phyloP scores from a whole-genome alignment of 2,113 vertebrate species.

The Lophochroa leadbeateri region DNA sequence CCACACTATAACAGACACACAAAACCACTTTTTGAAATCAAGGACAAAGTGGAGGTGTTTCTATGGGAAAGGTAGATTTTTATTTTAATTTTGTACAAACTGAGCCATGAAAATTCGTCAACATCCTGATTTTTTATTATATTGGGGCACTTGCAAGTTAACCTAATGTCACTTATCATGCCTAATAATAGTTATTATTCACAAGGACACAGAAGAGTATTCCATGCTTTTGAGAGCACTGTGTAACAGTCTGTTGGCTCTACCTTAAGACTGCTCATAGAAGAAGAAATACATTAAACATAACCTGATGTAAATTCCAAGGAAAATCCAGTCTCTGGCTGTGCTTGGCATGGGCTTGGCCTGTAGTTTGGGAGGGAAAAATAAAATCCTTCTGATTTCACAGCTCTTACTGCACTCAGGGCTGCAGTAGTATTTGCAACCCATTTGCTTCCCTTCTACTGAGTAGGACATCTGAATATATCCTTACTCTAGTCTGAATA shows the following conservation, averaged over 20 bases:
- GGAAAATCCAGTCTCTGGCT: background rate
- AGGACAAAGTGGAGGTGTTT: background rate
- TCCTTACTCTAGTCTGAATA: slow-evolving; percentile 64
- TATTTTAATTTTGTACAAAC: background rate
- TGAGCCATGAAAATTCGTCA: background rate
- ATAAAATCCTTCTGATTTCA: slow-evolving; percentile 9
- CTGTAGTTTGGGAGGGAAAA: slow-evolving; percentile 27
- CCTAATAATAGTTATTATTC: background rate
- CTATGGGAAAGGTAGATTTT: background rate
- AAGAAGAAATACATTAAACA: slow-evolving; percentile 46
- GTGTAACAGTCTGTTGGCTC: background rate
- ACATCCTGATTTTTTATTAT: background rate
- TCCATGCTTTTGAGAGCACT: background rate
- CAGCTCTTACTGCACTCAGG: slow-evolving; percentile 39
- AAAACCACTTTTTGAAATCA: rapidly evolving
- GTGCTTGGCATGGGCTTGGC: slow-evolving; percentile 27
- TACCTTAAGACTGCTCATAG: background rate
- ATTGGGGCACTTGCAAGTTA: background rate
- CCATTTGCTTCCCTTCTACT: background rate
- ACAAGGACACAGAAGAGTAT: background rate
- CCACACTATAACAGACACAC: background rate
- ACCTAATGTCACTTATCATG: background rate
- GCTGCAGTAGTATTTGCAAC: slow-evolving; percentile 22
- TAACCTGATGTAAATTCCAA: slow-evolving; percentile 47
- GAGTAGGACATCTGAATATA: slow-evolving; percentile 63